Percentiles rank a stretch among this genome's conserved stretches.
phyloP scores from a whole-genome alignment of 2,113 vertebrate species.

The Siniperca knerii region DNA sequence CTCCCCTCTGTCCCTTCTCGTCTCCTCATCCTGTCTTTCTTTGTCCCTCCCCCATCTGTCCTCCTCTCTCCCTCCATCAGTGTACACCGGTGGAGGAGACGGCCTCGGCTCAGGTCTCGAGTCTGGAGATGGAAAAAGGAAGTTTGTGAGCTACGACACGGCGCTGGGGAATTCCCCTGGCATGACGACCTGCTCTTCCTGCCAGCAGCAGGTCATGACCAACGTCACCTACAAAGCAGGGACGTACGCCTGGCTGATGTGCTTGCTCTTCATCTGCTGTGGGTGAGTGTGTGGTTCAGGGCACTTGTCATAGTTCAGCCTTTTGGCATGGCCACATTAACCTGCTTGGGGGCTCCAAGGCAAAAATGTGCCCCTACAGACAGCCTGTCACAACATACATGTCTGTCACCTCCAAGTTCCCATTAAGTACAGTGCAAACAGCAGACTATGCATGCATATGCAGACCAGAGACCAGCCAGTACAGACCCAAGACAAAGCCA shows the following conservation, averaged over 20 bases:
- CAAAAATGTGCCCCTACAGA: background rate
- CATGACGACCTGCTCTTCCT: constrained; percentile 80
- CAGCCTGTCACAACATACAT: background rate
- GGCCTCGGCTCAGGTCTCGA: background rate
- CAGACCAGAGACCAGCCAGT: background rate
- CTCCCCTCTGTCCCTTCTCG: too few species aligned
- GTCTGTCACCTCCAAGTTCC: background rate
- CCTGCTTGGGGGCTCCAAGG: too few species aligned
- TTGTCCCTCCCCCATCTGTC: background rate
- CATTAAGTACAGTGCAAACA: background rate
- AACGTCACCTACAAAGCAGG: constrained; percentile 82
- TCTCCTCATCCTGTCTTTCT: background rate
- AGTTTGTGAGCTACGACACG: constrained; percentile 76
- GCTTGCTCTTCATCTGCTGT: constrained; percentile 83
- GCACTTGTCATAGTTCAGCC: too few species aligned
- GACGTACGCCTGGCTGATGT: constrained; percentile 84
- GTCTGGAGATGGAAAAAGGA: constrained; percentile 43
- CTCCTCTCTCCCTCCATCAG: constrained; percentile 27
- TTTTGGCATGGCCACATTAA: background rate
- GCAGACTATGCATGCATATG: too few species aligned
- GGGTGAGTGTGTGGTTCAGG: constrained; percentile 76
- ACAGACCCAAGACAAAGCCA: background rate
- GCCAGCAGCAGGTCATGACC: constrained; percentile 84
- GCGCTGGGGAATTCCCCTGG: constrained; percentile 64
- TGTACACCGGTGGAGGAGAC: constrained; percentile 47